Percentiles rank a stretch among this genome's conserved stretches.
phyloP scores from a whole-genome alignment of 1,140 invertebrate genomes.

The Drosophila azteca region DNA sequence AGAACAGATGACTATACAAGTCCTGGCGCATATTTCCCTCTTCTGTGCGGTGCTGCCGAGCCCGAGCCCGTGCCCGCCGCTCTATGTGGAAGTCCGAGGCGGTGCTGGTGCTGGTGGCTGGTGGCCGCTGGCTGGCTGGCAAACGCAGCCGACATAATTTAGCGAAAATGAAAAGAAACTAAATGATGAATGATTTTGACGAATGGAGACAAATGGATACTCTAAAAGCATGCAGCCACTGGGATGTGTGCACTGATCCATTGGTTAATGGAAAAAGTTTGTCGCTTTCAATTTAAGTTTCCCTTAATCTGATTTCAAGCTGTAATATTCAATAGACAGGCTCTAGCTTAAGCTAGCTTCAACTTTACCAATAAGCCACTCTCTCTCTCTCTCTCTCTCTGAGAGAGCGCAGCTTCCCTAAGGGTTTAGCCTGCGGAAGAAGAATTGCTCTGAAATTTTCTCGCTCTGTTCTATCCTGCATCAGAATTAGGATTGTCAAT shows the following conservation, averaged over 20 bases:
- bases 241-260: neutral
- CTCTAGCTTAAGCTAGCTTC: too few relatives aligned
- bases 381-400: too few relatives aligned
- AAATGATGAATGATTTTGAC: slow-evolving; percentile 35
- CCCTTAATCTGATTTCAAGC: too few relatives aligned
- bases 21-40: slow-evolving; percentile 70
- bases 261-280: neutral
- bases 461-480: too few relatives aligned
- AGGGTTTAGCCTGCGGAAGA: too few relatives aligned
- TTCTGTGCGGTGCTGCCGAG: slow-evolving; percentile 6
- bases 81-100: slow-evolving; percentile 59
- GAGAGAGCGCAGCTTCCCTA: too few relatives aligned
- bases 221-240: neutral
- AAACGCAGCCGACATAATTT: slow-evolving; percentile 67
- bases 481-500: neutral
- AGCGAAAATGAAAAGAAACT: slow-evolving; percentile 68
- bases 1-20: slow-evolving; percentile 80
- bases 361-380: too few relatives aligned
- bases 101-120: slow-evolving; percentile 11
- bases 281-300: too few relatives aligned
- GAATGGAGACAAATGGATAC: slow-evolving; percentile 39
- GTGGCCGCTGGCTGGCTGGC: slow-evolving; percentile 7
- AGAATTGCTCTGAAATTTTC: too few relatives aligned
- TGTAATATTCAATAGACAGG: too few relatives aligned
- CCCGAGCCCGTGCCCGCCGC: slow-evolving; percentile 3